These are phyloP conservation scores for Porites lutea DNA, from an alignment of 64 coral and sea anemone species.

Conservation along the genomic window DNA sequence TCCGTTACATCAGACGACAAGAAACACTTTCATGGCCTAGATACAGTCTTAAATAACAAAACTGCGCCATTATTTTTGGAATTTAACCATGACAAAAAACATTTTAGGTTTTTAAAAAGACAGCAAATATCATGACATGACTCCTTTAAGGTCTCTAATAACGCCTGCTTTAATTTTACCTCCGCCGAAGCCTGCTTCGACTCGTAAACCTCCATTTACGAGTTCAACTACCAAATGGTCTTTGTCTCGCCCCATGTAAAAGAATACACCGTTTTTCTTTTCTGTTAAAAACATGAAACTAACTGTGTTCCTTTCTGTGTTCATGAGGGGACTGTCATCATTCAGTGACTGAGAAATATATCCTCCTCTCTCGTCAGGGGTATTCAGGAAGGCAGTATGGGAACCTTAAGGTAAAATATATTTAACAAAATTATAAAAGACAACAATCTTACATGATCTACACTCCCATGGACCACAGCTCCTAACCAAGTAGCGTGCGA, in stretches of 20 bases:
- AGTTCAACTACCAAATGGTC: conserved; percentile 82
- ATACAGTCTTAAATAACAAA: too few relatives aligned
- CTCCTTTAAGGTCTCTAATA: too few relatives aligned
- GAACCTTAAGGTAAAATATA: background rate
- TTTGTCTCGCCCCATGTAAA: conserved; percentile 50
- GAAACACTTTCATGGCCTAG: too few relatives aligned
- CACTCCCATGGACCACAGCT: too few relatives aligned
- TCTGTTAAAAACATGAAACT: conserved; percentile 77
- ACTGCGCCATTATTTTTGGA: too few relatives aligned
- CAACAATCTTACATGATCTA: too few relatives aligned
- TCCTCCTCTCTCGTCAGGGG: background rate
- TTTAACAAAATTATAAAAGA: too few relatives aligned
- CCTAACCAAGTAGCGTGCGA: too few relatives aligned
- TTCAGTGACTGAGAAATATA: conserved; percentile 35
- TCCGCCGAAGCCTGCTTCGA: conserved; percentile 69
- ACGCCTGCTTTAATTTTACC: conserved; percentile 29
- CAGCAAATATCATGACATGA: too few relatives aligned
- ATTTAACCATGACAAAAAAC: too few relatives aligned
- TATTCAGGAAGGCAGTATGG: background rate
- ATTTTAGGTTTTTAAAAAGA: too few relatives aligned
- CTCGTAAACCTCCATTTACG: conserved; percentile 55
- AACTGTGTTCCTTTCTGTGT: conserved; percentile 45
- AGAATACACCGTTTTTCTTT: conserved; percentile 42
- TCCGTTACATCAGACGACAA: too few relatives aligned
- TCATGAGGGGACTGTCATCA: background rate